A percentile compares a stretch with the other conserved stretches of the same genome.
Evolutionary conservation across 2,797 vertebrate genomes (phyloP).

Genomic region (Lycodopsis pacificus): DNA sequence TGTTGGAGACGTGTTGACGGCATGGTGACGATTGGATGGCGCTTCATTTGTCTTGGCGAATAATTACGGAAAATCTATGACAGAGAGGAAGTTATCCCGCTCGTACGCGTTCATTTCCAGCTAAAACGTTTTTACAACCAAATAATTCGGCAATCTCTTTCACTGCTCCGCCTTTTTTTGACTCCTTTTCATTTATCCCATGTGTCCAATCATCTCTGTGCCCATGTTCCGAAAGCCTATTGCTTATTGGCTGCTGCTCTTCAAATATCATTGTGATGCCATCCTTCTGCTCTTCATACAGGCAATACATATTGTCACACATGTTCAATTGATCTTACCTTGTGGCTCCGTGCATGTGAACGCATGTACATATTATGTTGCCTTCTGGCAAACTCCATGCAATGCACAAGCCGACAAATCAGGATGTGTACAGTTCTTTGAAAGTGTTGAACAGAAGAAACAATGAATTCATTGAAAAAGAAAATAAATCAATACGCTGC

Average conservation of each 20-base stretch:
- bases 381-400: not conserved
- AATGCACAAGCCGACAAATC: not conserved
- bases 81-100: not conserved
- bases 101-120: not conserved
- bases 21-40: not conserved
- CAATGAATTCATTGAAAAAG: not conserved
- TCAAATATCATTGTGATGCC: not conserved
- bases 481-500: not conserved
- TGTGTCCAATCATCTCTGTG: not conserved
- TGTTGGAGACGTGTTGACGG: not conserved
- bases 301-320: not conserved
- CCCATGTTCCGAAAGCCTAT: not conserved
- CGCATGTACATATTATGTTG: not conserved
- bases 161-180: not conserved
- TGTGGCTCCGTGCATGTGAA: not conserved
- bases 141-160: not conserved
- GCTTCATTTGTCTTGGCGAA: not conserved
- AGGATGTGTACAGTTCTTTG: not conserved
- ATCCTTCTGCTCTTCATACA: not conserved
- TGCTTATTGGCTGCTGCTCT: not conserved
- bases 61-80: not conserved
- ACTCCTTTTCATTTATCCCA: not conserved
- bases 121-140: not conserved
- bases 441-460: not conserved
- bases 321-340: not conserved